Percentiles rank a stretch among this genome's conserved stretches.
Evolutionary conservation across 2,113 vertebrate genomes (phyloP).

Genomic region (Microcebus jonahi): DNA sequence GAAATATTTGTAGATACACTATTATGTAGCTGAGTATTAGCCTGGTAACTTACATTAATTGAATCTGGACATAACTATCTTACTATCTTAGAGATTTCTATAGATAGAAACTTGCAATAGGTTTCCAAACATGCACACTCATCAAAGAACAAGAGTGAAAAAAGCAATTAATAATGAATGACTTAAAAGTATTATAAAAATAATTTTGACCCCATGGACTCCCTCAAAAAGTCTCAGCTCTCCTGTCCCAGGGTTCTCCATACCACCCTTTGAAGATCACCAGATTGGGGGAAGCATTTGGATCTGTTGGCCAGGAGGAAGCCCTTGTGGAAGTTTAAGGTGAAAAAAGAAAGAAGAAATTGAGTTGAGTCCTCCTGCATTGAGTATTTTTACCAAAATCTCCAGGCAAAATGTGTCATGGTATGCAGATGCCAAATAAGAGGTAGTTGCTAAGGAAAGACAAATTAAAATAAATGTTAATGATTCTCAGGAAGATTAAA

Average conservation of each 20-base stretch:
- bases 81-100: not conserved
- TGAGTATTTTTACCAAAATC: slow-evolving; percentile 41
- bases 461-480: slow-evolving; percentile 3
- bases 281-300: not conserved
- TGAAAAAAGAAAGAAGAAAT: not conserved
- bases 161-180: not conserved
- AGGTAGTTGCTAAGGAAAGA: slow-evolving; percentile 41
- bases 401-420: slow-evolving; percentile 32
- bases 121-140: not conserved
- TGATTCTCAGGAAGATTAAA: not conserved
- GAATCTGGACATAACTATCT: not conserved
- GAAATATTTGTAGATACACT: not conserved
- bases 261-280: not conserved
- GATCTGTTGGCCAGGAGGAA: not conserved
- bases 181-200: not conserved
- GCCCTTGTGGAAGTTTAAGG: not conserved
- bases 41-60: not conserved
- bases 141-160: not conserved
- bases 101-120: not conserved
- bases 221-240: not conserved
- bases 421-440: not conserved
- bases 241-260: not conserved
- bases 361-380: not conserved
- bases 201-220: not conserved
- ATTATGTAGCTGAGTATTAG: not conserved